phyloP scores from a whole-genome alignment of 1,140 invertebrate species.

The Drosophila lacteicornis region DNA sequence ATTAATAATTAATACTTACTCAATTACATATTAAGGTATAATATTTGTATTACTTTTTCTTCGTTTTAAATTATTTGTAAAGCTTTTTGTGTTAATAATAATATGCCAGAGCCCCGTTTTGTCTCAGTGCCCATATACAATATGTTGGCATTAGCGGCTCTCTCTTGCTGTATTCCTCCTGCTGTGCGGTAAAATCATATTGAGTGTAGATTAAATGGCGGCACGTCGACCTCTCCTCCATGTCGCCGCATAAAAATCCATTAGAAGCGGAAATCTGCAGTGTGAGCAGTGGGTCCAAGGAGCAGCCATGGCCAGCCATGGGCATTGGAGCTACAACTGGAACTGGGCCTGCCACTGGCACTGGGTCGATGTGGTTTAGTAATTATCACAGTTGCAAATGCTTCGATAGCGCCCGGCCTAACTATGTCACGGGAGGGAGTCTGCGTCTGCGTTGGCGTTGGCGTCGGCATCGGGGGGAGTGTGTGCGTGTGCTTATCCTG shows the following conservation, averaged over 20 bases:
- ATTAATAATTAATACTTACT: no score
- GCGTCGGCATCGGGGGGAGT: neutral
- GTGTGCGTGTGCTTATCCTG: slow-evolving; percentile 11
- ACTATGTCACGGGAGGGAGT: slow-evolving; percentile 41
- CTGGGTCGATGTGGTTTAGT: slow-evolving; percentile 52
- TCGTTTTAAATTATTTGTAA: no score
- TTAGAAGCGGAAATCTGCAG: slow-evolving; percentile 71
- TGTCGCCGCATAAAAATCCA: slow-evolving; percentile 73
- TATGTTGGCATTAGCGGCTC: slow-evolving; percentile 47
- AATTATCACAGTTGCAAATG: slow-evolving; percentile 76
- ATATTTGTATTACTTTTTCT: no score
- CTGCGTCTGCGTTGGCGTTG: neutral
- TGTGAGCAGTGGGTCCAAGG: slow-evolving; percentile 5
- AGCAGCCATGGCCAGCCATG: slow-evolving; percentile 1
- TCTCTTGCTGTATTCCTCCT: slow-evolving; percentile 41
- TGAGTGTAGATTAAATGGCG: slow-evolving; percentile 81
- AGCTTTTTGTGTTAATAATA: no score
- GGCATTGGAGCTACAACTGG: slow-evolving; percentile 3
- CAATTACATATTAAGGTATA: no score
- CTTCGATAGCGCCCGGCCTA: slow-evolving; percentile 48
- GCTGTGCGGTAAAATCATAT: slow-evolving; percentile 78
- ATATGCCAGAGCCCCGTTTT: neutral
- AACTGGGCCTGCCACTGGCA: slow-evolving; percentile 2
- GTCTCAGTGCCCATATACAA: slow-evolving; percentile 22
- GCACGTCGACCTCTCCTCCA: slow-evolving; percentile 61